Percentiles rank a stretch among this genome's conserved stretches.
phyloP scores from a whole-genome alignment of 2,797 vertebrate species.

The Xyrichtys novacula region DNA sequence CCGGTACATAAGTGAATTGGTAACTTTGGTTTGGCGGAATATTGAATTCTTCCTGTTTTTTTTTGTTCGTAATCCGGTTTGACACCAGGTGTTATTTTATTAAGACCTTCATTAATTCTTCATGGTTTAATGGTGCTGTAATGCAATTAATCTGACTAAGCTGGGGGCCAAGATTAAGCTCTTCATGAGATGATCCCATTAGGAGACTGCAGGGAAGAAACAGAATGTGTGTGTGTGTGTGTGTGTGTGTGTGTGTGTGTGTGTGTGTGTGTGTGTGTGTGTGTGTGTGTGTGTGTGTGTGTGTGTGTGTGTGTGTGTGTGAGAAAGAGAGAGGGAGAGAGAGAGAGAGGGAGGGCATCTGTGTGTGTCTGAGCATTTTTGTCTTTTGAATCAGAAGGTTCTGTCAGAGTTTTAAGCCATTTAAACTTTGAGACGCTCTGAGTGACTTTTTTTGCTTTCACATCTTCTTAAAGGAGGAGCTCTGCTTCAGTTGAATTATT shows the following conservation, averaged over 20 bases:
- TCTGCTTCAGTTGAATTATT: slow-evolving; percentile 17
- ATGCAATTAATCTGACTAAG: slow-evolving; percentile 63
- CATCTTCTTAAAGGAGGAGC: slow-evolving; percentile 18
- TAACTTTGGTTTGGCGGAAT: slow-evolving; percentile 5
- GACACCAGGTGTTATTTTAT: slow-evolving; percentile 45
- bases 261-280: background rate
- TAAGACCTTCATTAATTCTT: slow-evolving; percentile 49
- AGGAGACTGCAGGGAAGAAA: slow-evolving; percentile 39
- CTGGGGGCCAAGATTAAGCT: slow-evolving; percentile 52
- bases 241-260: background rate
- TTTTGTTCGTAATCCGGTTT: slow-evolving; percentile 8
- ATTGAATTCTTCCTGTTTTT: slow-evolving; percentile 8
- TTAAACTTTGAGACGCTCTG: background rate
- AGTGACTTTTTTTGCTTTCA: background rate
- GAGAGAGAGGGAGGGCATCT: background rate
- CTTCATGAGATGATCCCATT: slow-evolving; percentile 62
- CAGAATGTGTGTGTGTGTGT: background rate
- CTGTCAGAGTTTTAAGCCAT: background rate
- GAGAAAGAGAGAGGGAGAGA: too few species aligned
- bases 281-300: background rate
- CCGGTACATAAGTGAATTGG: background rate
- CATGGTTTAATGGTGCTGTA: slow-evolving; percentile 34
- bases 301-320: background rate
- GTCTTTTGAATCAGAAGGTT: slow-evolving; percentile 24
- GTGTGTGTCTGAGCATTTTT: background rate